Percentiles rank a stretch among this genome's conserved stretches.
phyloP scores from a whole-genome alignment of 2,888 invertebrate genomes.

The Pasiphila rectangulata region DNA sequence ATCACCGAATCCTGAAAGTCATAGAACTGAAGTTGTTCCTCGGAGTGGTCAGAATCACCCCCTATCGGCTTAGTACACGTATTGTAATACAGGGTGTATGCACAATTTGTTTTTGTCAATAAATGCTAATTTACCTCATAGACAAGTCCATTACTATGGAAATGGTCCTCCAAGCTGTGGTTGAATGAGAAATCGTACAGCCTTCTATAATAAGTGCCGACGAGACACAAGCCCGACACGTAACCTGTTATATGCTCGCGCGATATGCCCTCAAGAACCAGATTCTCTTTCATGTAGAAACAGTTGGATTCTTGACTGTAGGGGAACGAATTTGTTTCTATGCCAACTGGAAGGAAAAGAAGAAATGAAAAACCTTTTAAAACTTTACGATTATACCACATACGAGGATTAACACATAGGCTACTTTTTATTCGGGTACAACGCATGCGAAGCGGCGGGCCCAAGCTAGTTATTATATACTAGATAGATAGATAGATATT shows the following conservation, averaged over 20 bases:
- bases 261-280: conserved; percentile 73
- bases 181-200: conserved; percentile 68
- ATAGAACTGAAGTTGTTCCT: too few species aligned
- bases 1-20: too few species aligned
- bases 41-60: too few species aligned
- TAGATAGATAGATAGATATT: too few species aligned
- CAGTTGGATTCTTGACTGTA: conserved; percentile 59
- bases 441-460: too few species aligned
- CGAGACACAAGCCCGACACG: conserved; percentile 51
- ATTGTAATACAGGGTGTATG: too few species aligned
- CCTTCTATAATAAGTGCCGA: conserved; percentile 69
- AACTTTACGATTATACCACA: too few species aligned
- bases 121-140: conserved; percentile 58
- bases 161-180: conserved; percentile 56
- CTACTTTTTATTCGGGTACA: too few species aligned
- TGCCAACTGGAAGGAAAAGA: conserved; percentile 72
- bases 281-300: conserved; percentile 67
- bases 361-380: neutral
- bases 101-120: too few species aligned
- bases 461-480: too few species aligned
- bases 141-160: conserved; percentile 64
- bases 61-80: too few species aligned
- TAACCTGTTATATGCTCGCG: conserved; percentile 65
- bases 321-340: conserved; percentile 79
- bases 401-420: too few species aligned